Base-by-base conservation (phyloP, 2,797 vertebrate genomes). In the Hippopotamyrus pictus region DNA sequence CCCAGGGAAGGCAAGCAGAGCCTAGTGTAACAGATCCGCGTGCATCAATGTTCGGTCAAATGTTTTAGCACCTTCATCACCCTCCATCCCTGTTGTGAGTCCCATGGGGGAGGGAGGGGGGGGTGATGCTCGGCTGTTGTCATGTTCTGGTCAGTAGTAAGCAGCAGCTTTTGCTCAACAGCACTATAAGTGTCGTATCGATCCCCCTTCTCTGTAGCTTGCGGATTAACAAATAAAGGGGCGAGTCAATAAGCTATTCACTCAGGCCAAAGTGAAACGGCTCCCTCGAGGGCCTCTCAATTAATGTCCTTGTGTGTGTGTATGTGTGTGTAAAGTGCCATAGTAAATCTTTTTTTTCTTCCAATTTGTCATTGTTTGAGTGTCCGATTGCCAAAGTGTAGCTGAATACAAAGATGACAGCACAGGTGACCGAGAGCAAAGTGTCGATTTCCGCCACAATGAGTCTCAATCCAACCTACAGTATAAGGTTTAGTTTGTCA, bases 231-330 rank as follows among this genome's bases (percentile, higher is more conserved):
- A 76, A 88, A 90, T 90, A 88, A 88, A 88, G 37, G 73, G 25
- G 46, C 54, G 25, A n/a, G 44, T 90, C 89, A 90, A 90, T 90
- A 90, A 90, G 88, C 87, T 86, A 88, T 90, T 90, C 87, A 90
- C 85, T 87, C 89, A 90, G 86, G 86, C 19, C 33, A 65, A 90
- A 88, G 87, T 85, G 79, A 86, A 90, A 88, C 89, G 46, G 87
- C 76, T 85, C 87, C 89, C 87, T 51, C 1, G 54, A 87, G 57
- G 19, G 29, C 51, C 51, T 84, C 76, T 89, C 88, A 86, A 25
- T 89, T 84, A 85, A 59, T 89, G 86, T 51, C 50, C 53, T 0
- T 54, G 3, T 79, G 62, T 89, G 62, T 54, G 82, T 51, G 37
- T 84, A n/a, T 89, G 41, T 22, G 25, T 73, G 82, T 86, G 53